Evolutionary conservation across 2,888 invertebrate species (phyloP).

Genomic region (Patella caerulea): DNA sequence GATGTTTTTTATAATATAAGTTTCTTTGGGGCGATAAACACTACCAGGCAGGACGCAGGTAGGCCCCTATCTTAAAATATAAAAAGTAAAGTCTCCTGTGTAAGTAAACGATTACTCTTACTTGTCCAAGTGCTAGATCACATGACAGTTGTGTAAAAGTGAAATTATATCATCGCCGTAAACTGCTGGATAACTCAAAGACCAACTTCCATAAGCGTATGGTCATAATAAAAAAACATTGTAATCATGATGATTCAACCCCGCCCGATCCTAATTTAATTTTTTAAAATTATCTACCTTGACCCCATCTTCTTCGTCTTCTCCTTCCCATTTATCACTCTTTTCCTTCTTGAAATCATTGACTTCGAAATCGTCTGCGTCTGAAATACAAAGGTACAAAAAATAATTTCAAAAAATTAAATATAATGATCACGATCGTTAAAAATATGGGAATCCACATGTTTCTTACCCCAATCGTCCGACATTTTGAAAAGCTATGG

Average conservation of each 20-base stretch:
- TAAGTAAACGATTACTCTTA: too few species aligned
- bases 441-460: slow-evolving; percentile 33
- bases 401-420: not conserved
- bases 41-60: too few species aligned
- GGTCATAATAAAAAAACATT: not conserved
- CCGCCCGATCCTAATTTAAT: not conserved
- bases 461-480: slow-evolving; percentile 43
- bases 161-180: too few species aligned
- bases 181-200: not conserved
- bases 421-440: not conserved
- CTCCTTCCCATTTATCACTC: slow-evolving; percentile 70
- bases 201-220: not conserved
- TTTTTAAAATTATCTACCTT: slow-evolving; percentile 58
- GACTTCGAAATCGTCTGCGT: slow-evolving; percentile 68
- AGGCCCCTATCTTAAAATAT: too few species aligned
- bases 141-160: too few species aligned
- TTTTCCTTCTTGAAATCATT: slow-evolving; percentile 35
- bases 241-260: not conserved
- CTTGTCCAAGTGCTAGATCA: too few species aligned
- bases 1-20: too few species aligned
- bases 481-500: slow-evolving; percentile 36
- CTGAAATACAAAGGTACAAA: slow-evolving; percentile 45
- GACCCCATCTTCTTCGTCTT: slow-evolving; percentile 69
- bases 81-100: too few species aligned
- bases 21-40: too few species aligned